Base-by-base conservation (phyloP, 2,888 invertebrate species). In the Alloplasta piceator region DNA sequence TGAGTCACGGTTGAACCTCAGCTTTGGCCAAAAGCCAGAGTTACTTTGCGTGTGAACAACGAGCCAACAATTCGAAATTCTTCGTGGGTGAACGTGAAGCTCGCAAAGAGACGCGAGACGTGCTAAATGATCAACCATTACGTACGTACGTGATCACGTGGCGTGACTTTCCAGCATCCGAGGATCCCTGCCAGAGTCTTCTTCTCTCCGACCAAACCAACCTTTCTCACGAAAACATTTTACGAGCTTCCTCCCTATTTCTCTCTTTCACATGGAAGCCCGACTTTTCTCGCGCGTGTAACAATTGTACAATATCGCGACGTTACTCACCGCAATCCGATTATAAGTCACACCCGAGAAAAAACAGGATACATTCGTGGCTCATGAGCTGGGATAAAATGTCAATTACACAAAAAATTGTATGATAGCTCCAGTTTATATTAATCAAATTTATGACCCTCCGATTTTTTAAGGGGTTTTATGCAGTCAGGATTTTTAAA, bases 91-190 rank as follows among this genome's bases (percentile, higher is more conserved):
- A 14, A 36, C 36, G 58, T 61, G 10, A 1, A 41, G 60, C 56
- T 26, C 63, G 55, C 68, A 46, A 4, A 56, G 60, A 39, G n/a
- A 41, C 56, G 63, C 58, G 60, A 39, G n/a, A 41, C 56, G 63
- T 61, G 56, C 63, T 64, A 70, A 74, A 64, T 64, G 63, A 79
- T 74, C 58, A 46, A 58, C 63, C 73, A 64, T 79, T 63, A 79
- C 56, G 68, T 67, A 38, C 16, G 68, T 64, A 74, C 78, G 74
- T 79, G 78, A 79, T 68, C 73, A 61, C 39, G 26, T 63, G 46
- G 39, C 12, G 26, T 6, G 38, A n/a, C 52, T 6, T 16, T 5
- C 14, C 5, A 12, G 14, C 14, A 63, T 26, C 10, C 9, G n/a
- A n/a, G 46, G 52, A 43, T 50, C 7, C 5, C 5, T 16, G 12